phyloP scores from a whole-genome alignment of 2,888 invertebrate species.

The Pomacea canaliculata region DNA sequence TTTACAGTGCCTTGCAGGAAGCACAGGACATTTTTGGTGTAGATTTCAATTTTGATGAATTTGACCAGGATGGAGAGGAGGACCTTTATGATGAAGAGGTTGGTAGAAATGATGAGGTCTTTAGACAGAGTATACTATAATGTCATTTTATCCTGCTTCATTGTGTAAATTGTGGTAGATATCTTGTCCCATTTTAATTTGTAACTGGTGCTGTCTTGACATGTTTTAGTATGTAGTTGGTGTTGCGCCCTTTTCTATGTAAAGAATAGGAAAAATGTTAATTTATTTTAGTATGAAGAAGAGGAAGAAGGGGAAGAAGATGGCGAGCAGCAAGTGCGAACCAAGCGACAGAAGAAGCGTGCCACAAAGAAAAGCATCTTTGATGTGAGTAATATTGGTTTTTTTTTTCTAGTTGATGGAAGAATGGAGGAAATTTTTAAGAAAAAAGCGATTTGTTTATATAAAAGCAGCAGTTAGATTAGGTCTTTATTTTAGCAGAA shows the following conservation, averaged over 20 bases:
- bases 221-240: too few species aligned
- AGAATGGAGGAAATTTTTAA: too few species aligned
- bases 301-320: conserved; percentile 56
- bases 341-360: conserved; percentile 62
- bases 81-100: conserved; percentile 65
- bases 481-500: too few species aligned
- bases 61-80: conserved; percentile 69
- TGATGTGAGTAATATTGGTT: conserved; percentile 55
- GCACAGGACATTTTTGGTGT: conserved; percentile 99
- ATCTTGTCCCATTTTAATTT: not conserved
- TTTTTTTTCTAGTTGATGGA: too few species aligned
- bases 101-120: conserved; percentile 24
- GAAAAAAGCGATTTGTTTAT: too few species aligned
- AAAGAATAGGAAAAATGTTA: too few species aligned
- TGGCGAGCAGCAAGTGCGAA: conserved; percentile 45
- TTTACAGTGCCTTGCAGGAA: conserved; percentile 86
- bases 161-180: not conserved
- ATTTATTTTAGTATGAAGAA: conserved; percentile 46
- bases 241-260: too few species aligned
- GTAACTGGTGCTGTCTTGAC: too few species aligned
- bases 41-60: conserved; percentile 82
- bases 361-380: conserved; percentile 66
- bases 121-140: not conserved
- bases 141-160: not conserved
- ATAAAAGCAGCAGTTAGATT: too few species aligned